A percentile compares a stretch with the other conserved stretches of the same genome.
phyloP scores from a whole-genome alignment of 2,113 vertebrate genomes.

The Silurus asotus region DNA sequence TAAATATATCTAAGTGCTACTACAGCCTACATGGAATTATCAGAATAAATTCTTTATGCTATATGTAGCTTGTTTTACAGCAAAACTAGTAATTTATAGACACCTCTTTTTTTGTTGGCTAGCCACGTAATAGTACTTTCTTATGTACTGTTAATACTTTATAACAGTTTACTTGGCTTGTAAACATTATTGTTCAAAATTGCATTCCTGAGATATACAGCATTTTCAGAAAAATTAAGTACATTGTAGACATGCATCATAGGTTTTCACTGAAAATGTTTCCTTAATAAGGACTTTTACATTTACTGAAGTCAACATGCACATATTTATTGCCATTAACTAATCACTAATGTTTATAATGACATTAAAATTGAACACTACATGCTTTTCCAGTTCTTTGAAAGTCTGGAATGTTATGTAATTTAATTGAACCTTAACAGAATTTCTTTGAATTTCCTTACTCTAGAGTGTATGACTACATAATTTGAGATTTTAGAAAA shows the following conservation, averaged over 20 bases:
- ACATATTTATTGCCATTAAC: not conserved
- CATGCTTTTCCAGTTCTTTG: not conserved
- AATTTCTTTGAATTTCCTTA: not conserved
- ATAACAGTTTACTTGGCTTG: not conserved
- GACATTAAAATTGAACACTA: not conserved
- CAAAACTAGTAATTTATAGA: too few species aligned
- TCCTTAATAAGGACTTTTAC: too few species aligned
- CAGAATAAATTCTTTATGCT: too few species aligned
- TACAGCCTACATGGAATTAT: too few species aligned
- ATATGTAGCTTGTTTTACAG: not conserved
- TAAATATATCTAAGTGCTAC: too few species aligned
- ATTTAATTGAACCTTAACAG: not conserved
- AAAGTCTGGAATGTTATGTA: not conserved
- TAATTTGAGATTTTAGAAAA: not conserved
- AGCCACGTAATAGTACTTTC: not conserved
- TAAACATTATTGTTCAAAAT: too few species aligned
- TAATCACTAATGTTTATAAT: too few species aligned
- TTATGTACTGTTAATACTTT: too few species aligned
- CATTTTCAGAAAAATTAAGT: too few species aligned
- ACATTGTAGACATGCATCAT: too few species aligned
- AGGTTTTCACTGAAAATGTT: too few species aligned
- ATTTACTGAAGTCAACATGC: not conserved
- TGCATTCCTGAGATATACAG: too few species aligned
- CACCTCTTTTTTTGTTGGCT: not conserved
- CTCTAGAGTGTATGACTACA: not conserved